phyloP scores from a whole-genome alignment of 2,113 vertebrate genomes.

The Epinephelus lanceolatus region DNA sequence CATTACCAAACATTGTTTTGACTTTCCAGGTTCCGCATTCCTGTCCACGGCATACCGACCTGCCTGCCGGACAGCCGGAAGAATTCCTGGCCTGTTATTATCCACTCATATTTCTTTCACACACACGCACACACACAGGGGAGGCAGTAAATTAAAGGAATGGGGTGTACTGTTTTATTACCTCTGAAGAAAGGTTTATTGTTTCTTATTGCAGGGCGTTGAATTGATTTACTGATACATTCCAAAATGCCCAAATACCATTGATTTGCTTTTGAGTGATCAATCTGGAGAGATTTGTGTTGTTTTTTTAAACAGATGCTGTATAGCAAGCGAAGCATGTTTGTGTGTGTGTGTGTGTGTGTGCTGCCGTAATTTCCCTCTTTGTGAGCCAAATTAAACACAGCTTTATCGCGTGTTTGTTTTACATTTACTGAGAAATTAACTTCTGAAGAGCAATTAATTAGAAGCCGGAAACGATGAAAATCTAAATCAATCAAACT shows the following conservation, averaged over 20 bases:
- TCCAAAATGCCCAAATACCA: conserved; percentile 64
- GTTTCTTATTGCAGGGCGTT: conserved; percentile 64
- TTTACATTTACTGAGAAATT: conserved; percentile 63
- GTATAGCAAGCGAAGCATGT: neutral
- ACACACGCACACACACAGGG: neutral
- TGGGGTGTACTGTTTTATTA: conserved; percentile 67
- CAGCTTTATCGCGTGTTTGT: conserved; percentile 40
- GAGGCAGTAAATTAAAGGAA: conserved; percentile 68
- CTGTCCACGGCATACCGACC: conserved; percentile 63
- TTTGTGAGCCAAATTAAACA: conserved; percentile 47
- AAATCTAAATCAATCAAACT: conserved; percentile 43
- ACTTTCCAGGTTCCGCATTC: conserved; percentile 75
- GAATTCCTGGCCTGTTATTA: conserved; percentile 76
- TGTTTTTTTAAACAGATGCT: conserved; percentile 34
- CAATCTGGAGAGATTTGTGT: conserved; percentile 47
- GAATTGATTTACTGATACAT: conserved; percentile 65
- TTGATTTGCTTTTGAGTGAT: conserved; percentile 67
- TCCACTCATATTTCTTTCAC: conserved; percentile 76
- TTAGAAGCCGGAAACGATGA: conserved; percentile 55
- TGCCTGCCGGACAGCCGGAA: conserved; percentile 64
- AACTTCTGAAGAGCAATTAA: conserved; percentile 58
- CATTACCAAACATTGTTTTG: conserved; percentile 67
- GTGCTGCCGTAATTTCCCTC: conserved; percentile 10
- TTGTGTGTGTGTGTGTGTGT: conserved; percentile 10
- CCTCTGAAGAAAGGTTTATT: conserved; percentile 68